Evolutionary conservation across 1,140 invertebrate species (phyloP).

Genomic region (Drosophila lacteicornis): DNA sequence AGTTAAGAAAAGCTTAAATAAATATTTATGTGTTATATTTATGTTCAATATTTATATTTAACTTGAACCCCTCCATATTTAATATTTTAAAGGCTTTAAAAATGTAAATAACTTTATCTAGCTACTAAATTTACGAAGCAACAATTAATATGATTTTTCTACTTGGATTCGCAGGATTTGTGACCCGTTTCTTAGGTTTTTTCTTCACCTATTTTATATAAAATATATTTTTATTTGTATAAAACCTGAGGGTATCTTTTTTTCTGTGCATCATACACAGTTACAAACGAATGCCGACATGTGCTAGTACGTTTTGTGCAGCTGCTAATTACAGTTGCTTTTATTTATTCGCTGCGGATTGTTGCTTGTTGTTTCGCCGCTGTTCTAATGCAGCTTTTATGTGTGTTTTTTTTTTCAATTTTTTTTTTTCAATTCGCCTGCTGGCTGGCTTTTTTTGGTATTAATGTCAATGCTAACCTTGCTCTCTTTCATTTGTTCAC

Average conservation of each 20-base stretch:
- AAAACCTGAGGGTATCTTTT: background rate
- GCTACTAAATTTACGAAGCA: no score
- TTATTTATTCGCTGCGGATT: slow-evolving; percentile 52
- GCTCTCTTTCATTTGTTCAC: slow-evolving; percentile 74
- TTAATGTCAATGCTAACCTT: slow-evolving; percentile 82
- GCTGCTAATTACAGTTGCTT: slow-evolving; percentile 81
- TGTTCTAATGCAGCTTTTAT: slow-evolving; percentile 61
- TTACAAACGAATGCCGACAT: slow-evolving; percentile 38
- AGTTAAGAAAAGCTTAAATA: no score
- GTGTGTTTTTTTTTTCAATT: slow-evolving; percentile 24
- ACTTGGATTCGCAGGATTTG: no score
- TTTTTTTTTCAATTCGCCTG: slow-evolving; percentile 54
- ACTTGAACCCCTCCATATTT: no score
- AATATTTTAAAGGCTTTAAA: no score
- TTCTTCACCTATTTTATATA: background rate
- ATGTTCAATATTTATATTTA: no score
- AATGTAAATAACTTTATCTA: no score
- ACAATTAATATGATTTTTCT: no score
- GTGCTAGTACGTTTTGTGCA: slow-evolving; percentile 65
- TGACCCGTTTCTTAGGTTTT: no score
- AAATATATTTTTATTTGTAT: no score
- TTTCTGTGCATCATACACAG: slow-evolving; percentile 23
- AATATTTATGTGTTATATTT: no score
- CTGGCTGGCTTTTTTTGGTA: slow-evolving; percentile 68
- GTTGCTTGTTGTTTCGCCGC: slow-evolving; percentile 17